These are phyloP conservation scores for Zosterops japonicus DNA, from an alignment of 2,113 vertebrate genomes.

Conservation along the genomic window DNA sequence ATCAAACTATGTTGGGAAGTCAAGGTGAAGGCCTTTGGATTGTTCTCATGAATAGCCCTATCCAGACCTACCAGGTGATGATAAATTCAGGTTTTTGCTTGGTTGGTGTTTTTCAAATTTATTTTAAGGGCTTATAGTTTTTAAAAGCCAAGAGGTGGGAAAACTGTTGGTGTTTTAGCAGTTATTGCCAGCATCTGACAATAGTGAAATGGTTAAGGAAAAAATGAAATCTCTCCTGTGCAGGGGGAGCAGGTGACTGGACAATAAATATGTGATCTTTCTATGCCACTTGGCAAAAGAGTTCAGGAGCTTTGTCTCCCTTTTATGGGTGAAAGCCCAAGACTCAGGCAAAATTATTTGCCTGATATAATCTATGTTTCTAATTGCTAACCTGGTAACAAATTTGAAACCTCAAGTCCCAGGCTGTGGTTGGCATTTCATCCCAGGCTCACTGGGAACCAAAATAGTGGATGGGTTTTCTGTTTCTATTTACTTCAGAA, in stretches of 20 bases:
- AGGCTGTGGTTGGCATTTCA: neutral
- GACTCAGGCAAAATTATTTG: neutral
- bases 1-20: conserved; percentile 59
- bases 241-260: neutral
- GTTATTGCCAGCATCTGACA: neutral
- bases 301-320: neutral
- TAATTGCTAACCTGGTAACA: neutral
- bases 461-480: neutral
- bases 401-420: neutral
- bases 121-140: conserved; percentile 33
- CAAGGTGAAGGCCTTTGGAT: conserved; percentile 65
- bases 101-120: conserved; percentile 51
- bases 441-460: neutral
- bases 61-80: conserved; percentile 40
- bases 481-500: neutral
- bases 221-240: neutral
- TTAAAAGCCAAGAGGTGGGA: conserved; percentile 22
- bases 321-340: neutral
- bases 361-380: neutral
- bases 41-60: conserved; percentile 58
- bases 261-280: neutral
- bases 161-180: neutral
- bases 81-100: conserved; percentile 57
- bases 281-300: neutral
- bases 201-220: neutral